Conservation (phyloP, 2,113 vertebrate species). For the Shinisaurus crocodilurus region DNA sequence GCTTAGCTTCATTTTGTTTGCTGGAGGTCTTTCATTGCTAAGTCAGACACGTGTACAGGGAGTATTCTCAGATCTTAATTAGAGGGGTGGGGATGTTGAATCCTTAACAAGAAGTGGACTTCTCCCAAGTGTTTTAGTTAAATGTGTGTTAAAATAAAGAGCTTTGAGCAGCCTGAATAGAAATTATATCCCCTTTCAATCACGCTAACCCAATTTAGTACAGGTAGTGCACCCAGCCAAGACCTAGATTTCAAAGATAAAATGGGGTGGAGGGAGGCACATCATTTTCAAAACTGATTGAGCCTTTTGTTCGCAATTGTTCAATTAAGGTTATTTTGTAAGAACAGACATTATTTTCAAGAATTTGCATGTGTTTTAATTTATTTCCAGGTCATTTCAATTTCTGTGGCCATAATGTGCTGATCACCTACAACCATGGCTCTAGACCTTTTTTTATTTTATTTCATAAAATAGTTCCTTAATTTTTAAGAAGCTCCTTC, state of each 20-base stretch:
- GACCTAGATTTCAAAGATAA: slow-evolving; percentile 29
- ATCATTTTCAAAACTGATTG: neutral
- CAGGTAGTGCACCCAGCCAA: slow-evolving; percentile 26
- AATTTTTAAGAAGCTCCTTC: neutral
- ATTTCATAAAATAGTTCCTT: neutral
- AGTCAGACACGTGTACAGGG: slow-evolving; percentile 18
- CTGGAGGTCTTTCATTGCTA: slow-evolving; percentile 15
- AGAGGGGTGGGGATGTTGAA: slow-evolving; percentile 31
- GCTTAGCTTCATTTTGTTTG: slow-evolving; percentile 24
- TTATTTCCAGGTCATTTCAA: neutral
- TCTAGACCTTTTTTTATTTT: neutral
- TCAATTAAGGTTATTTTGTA: neutral
- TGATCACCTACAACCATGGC: neutral
- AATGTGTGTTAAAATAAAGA: slow-evolving; percentile 40
- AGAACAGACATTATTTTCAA: neutral
- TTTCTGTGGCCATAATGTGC: neutral
- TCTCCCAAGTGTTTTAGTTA: slow-evolving; percentile 37
- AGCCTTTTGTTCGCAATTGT: neutral
- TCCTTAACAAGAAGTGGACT: slow-evolving; percentile 31
- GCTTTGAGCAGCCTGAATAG: slow-evolving; percentile 27
- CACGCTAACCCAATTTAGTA: slow-evolving; percentile 22
- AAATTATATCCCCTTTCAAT: slow-evolving; percentile 37
- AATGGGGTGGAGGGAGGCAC: neutral
- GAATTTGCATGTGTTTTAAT: neutral
- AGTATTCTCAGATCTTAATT: slow-evolving; percentile 38